A percentile compares a stretch with the other conserved stretches of the same genome.
Evolutionary conservation across 2,888 invertebrate species (phyloP).

Genomic region (Toxonevra muliebris): DNA sequence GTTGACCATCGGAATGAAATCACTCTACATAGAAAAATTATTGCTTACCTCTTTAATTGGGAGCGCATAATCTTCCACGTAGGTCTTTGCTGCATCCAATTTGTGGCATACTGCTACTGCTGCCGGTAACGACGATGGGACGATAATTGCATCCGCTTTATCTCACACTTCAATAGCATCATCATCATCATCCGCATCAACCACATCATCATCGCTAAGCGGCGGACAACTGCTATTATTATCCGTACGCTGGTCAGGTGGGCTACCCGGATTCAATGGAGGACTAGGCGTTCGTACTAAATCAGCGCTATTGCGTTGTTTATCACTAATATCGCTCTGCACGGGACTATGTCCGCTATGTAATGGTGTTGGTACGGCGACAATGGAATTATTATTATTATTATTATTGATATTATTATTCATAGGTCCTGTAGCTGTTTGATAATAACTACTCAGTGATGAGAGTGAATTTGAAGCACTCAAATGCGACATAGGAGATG

Average conservation of each 20-base stretch:
- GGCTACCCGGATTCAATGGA: constrained; percentile 64
- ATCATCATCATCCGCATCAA: constrained; percentile 42
- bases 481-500: constrained; percentile 57
- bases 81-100: not conserved
- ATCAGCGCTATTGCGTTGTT: constrained; percentile 37
- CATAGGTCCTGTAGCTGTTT: constrained; percentile 50
- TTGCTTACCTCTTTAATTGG: no score
- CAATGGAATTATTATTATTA: not conserved
- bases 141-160: constrained; percentile 40
- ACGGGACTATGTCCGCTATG: constrained; percentile 30
- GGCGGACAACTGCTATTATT: constrained; percentile 48
- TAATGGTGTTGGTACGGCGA: not conserved
- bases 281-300: constrained; percentile 57
- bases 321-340: constrained; percentile 43
- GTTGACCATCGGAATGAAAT: no score
- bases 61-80: no score
- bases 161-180: constrained; percentile 45
- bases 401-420: not conserved
- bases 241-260: constrained; percentile 52
- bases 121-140: not conserved
- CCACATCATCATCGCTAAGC: constrained; percentile 49
- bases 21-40: no score
- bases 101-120: constrained; percentile 28
- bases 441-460: constrained; percentile 68
- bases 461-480: constrained; percentile 72